Evolutionary conservation across 1,140 invertebrate genomes (phyloP), one percentile per base, ranked within the genome.

Genomic region (Telenomus remus): DNA sequence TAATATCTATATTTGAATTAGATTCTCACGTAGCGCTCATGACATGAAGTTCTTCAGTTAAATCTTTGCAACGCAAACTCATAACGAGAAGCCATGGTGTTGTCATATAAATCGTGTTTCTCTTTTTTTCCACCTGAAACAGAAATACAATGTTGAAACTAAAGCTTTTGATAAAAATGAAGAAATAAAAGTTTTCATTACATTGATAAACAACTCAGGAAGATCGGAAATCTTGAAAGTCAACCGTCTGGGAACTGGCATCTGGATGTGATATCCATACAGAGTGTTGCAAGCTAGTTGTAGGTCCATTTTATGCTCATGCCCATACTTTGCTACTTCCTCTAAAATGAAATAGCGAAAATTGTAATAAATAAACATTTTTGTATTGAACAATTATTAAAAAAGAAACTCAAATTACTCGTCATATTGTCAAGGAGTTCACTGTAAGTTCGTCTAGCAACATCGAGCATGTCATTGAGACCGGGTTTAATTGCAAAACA

Each of bases 401-500:
- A 48, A 39, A 50, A 69, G 56, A 85, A 82, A 93, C n/a, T n/a
- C n/a, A n/a, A 6, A 27, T 27, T 27, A 27, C 92, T 90, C 81
- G 91, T 90, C 85, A 96, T 93, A 76, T 96, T 93, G 46, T 93
- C 91, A 43, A 95, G 90, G 1, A 94, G 85, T 83, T 96, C 94
- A 14, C 92, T 92, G 83, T 95, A 96, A 0, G 91, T 91, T 83
- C 92, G 90, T 74, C 95, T 86, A n/a, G 93, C 91, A 13, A 96
- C 86, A 84, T 97, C 95, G 54, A 97, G 85, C 39, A 95, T 86
- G 1, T 92, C 92, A 79, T 93, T 94, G 19, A 94, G 89, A 14
- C 92, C 91, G 14, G 90, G 88, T 87, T 94, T 95, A 1, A 98
- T 92, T 33, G 95, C 95, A 87, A 95, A 96, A 82, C 94, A 95